These are phyloP conservation scores for Eupithecia subumbrata DNA, from an alignment of 2,888 invertebrate species.

Conservation along the genomic window DNA sequence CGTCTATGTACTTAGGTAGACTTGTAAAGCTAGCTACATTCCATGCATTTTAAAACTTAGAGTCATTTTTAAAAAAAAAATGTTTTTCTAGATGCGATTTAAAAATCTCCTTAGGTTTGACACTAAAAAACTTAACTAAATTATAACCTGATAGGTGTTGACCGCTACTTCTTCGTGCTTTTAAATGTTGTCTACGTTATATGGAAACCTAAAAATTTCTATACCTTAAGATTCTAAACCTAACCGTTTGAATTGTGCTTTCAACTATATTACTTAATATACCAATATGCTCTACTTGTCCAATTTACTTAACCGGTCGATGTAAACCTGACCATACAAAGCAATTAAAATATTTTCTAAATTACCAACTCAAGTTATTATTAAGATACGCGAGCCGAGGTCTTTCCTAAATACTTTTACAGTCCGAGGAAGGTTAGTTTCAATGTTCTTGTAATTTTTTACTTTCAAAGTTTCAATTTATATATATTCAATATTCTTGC, in stretches of 20 bases:
- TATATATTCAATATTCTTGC: not conserved
- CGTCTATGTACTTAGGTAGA: not conserved
- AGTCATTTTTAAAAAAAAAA: too few species aligned
- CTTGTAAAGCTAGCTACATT: not conserved
- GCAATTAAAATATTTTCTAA: conserved; percentile 27
- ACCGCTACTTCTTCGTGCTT: not conserved
- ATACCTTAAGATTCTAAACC: too few species aligned
- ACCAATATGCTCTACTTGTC: not conserved
- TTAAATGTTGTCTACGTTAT: not conserved
- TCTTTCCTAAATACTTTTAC: conserved; percentile 38
- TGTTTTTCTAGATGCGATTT: not conserved
- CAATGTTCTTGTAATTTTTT: conserved; percentile 16
- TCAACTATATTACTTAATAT: not conserved
- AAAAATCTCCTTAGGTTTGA: not conserved
- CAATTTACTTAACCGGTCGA: not conserved
- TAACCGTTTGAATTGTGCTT: not conserved
- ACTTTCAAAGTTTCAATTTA: conserved; percentile 21
- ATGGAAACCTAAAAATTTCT: not conserved
- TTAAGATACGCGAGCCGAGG: conserved; percentile 37
- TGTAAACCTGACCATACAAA: not conserved
- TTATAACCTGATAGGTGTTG: not conserved
- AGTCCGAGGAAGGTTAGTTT: conserved; percentile 38
- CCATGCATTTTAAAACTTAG: too few species aligned
- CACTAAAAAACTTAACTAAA: not conserved
- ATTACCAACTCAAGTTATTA: conserved; percentile 16